Conservation (phyloP, 2,888 invertebrate species). For the Scaptomyza caliginosa region DNA sequence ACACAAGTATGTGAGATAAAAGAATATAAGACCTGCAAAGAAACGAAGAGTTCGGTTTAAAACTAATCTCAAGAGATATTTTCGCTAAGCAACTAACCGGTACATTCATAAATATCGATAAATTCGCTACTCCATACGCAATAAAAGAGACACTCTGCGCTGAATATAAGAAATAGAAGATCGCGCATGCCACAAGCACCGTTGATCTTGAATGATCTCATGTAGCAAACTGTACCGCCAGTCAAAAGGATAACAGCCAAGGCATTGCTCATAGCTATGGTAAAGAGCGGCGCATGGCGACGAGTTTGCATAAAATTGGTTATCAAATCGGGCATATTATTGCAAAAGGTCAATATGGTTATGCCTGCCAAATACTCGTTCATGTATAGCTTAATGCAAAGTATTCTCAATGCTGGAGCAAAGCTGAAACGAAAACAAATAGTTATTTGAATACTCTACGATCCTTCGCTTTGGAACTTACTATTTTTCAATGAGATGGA, state of each 20-base stretch:
- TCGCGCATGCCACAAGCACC: conserved; percentile 32
- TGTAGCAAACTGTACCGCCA: conserved; percentile 40
- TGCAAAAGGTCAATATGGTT: conserved; percentile 45
- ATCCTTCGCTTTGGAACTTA: not conserved
- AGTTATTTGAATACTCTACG: not conserved
- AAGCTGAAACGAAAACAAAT: not conserved
- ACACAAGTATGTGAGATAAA: conserved; percentile 31
- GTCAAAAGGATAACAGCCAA: conserved; percentile 39
- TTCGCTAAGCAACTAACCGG: conserved; percentile 12
- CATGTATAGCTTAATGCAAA: conserved; percentile 38
- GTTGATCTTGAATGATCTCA: conserved; percentile 49
- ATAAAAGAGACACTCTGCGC: conserved; percentile 10
- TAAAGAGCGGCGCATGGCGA: conserved; percentile 40
- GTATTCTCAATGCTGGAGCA: conserved; percentile 34
- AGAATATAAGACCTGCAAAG: conserved; percentile 14
- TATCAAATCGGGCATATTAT: conserved; percentile 42
- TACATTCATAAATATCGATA: not conserved
- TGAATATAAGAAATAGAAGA: conserved; percentile 34
- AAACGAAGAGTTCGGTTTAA: not conserved
- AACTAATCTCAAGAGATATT: not conserved
- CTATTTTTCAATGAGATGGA: not conserved
- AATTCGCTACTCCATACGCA: conserved; percentile 7
- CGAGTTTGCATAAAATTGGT: conserved; percentile 56
- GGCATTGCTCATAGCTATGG: conserved; percentile 44
- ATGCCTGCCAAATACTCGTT: conserved; percentile 55